A percentile compares a stretch with the other conserved stretches of the same genome.
Conservation (phyloP, 2,113 vertebrate genomes). For the Mesoclemmys tuberculata region DNA sequence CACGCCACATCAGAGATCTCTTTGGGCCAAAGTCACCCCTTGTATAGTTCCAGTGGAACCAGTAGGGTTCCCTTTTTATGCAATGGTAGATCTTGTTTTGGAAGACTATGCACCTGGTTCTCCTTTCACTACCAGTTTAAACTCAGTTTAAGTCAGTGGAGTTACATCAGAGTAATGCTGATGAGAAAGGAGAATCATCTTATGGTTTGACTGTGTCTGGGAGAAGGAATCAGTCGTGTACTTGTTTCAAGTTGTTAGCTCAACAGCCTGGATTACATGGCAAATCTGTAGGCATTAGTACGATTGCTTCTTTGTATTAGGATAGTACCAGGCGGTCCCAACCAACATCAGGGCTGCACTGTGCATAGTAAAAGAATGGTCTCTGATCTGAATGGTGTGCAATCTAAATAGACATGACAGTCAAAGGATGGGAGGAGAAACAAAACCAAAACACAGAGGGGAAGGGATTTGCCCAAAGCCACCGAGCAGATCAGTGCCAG, state of each 20-base stretch:
- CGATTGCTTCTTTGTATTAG: neutral
- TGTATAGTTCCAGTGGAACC: fast-evolving
- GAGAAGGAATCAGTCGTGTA: neutral
- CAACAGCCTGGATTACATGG: neutral
- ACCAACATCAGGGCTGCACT: neutral
- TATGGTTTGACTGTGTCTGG: neutral
- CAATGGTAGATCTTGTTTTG: neutral
- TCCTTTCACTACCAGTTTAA: neutral
- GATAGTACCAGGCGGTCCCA: neutral
- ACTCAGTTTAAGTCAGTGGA: neutral
- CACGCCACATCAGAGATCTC: neutral
- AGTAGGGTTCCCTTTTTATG: neutral
- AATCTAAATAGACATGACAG: neutral
- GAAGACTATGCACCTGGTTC: neutral
- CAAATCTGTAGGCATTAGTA: neutral
- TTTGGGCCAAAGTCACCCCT: neutral
- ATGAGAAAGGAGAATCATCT: neutral
- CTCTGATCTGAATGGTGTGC: neutral
- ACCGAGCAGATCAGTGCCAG: neutral
- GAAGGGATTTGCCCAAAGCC: neutral
- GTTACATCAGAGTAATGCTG: neutral
- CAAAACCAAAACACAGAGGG: neutral
- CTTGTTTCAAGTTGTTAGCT: neutral
- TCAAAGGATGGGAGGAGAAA: neutral
- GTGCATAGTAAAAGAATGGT: neutral